These are phyloP conservation scores for Drosophila silvestris DNA, from an alignment of 2,888 invertebrate species.

Conservation along the genomic window DNA sequence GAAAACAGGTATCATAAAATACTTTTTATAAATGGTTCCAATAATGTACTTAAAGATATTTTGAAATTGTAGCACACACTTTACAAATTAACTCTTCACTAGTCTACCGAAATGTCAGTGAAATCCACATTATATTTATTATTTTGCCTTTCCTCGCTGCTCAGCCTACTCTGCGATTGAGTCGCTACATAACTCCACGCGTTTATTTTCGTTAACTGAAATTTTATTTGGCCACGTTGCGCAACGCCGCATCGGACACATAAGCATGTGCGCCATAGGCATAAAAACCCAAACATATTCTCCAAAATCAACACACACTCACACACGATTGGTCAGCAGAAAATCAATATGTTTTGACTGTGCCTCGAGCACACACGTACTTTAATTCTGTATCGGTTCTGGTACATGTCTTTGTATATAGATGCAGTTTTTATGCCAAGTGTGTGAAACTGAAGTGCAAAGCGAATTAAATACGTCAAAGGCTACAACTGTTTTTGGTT, in stretches of 20 bases:
- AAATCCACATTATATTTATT: slow-evolving; percentile 46
- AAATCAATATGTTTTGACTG: slow-evolving; percentile 69
- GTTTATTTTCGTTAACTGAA: slow-evolving; percentile 70
- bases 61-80: background rate
- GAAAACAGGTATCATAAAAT: background rate
- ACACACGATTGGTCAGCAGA: slow-evolving; percentile 37
- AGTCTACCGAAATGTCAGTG: slow-evolving; percentile 15
- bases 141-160: slow-evolving; percentile 20
- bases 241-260: slow-evolving; percentile 50
- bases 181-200: slow-evolving; percentile 44
- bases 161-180: background rate
- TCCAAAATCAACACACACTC: slow-evolving; percentile 20
- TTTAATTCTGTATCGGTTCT: background rate
- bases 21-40: background rate
- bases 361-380: slow-evolving; percentile 3
- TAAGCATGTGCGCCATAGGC: slow-evolving; percentile 61
- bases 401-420: background rate
- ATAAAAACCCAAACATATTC: slow-evolving; percentile 58
- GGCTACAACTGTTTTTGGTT: background rate
- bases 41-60: background rate
- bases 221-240: slow-evolving; percentile 72
- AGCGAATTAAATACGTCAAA: slow-evolving; percentile 8
- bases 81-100: slow-evolving; percentile 4
- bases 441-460: background rate
- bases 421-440: slow-evolving; percentile 9